These are phyloP conservation scores for Synergus japonicus DNA, from an alignment of 2,888 invertebrate genomes.

Conservation along the genomic window DNA sequence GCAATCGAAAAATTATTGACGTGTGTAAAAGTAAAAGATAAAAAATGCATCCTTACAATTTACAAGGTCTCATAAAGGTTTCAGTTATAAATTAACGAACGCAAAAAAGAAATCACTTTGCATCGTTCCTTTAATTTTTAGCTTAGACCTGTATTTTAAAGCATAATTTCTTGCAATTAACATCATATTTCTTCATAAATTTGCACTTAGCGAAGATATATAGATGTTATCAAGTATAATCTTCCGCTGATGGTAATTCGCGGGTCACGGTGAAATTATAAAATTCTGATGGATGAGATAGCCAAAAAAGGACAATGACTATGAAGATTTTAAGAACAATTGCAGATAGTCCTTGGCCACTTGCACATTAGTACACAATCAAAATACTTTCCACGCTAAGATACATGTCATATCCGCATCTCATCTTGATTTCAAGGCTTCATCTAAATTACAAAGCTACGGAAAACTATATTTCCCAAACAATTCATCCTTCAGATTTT, in stretches of 20 bases:
- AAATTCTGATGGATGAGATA: slow-evolving; percentile 7
- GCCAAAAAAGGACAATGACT: slow-evolving; percentile 30
- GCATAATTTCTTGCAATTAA: not conserved
- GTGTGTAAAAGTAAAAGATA: not conserved
- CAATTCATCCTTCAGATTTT: not conserved
- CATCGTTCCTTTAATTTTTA: too few species aligned
- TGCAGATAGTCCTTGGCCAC: slow-evolving; percentile 20
- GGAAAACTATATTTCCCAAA: not conserved
- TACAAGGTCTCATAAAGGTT: too few species aligned
- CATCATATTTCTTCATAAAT: not conserved
- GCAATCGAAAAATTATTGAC: not conserved
- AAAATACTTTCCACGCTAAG: slow-evolving; percentile 34
- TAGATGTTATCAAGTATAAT: slow-evolving; percentile 10
- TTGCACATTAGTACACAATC: slow-evolving; percentile 8
- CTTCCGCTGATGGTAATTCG: not conserved
- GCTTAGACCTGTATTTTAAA: not conserved
- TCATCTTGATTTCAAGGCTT: slow-evolving; percentile 8
- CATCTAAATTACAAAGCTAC: not conserved
- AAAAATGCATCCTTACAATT: too few species aligned
- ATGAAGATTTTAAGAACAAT: slow-evolving; percentile 16
- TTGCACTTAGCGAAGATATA: not conserved
- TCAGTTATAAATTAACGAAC: too few species aligned
- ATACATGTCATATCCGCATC: slow-evolving; percentile 25
- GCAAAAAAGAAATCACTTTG: too few species aligned
- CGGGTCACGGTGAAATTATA: slow-evolving; percentile 19